These are phyloP conservation scores for Leucozona laternaria DNA, from an alignment of 2,888 invertebrate genomes.

Conservation along the genomic window DNA sequence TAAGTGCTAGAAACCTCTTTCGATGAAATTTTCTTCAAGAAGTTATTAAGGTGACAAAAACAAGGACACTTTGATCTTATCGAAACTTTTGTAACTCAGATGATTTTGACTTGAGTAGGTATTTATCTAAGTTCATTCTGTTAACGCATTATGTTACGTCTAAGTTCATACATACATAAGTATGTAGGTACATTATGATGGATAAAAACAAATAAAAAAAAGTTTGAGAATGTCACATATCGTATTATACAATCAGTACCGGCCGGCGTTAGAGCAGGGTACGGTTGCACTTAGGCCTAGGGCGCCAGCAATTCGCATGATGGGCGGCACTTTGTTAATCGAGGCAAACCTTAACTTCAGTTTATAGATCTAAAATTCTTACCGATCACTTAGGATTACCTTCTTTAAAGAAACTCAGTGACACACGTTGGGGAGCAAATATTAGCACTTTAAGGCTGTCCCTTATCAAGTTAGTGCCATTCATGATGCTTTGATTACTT, in stretches of 20 bases:
- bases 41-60: not conserved
- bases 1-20: not conserved
- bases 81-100: conserved; percentile 6
- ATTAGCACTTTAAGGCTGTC: too few species aligned
- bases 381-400: too few species aligned
- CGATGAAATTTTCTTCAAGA: not conserved
- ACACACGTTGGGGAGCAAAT: too few species aligned
- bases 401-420: too few species aligned
- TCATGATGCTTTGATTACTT: too few species aligned
- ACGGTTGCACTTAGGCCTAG: too few species aligned
- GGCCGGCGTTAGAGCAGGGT: too few species aligned
- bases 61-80: conserved; percentile 7
- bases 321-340: too few species aligned
- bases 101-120: conserved; percentile 9
- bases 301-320: too few species aligned
- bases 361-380: too few species aligned
- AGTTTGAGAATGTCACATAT: not conserved
- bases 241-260: not conserved
- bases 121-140: not conserved
- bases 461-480: too few species aligned
- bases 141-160: not conserved
- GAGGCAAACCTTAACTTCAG: too few species aligned
- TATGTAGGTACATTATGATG: not conserved
- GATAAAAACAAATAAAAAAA: not conserved
- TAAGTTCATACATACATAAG: not conserved